phyloP scores from a whole-genome alignment of 2,888 invertebrate genomes.

The Glaucopsyche alexis region DNA sequence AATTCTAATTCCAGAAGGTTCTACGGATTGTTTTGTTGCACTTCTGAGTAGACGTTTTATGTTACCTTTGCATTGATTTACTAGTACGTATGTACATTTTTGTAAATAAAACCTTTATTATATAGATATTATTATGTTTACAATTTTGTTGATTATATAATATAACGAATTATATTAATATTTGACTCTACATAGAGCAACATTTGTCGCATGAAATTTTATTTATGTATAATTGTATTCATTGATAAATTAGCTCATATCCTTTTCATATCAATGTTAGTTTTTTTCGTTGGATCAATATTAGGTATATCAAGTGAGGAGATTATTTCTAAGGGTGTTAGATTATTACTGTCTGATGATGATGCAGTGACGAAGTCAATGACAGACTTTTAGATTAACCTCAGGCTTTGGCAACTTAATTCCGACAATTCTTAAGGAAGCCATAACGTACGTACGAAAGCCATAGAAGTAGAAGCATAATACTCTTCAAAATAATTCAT shows the following conservation, averaged over 20 bases:
- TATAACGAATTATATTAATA: too few species aligned
- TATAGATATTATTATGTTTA: too few species aligned
- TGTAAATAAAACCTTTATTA: neutral
- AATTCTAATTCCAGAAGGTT: constrained; percentile 29
- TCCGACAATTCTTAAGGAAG: neutral
- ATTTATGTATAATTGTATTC: too few species aligned
- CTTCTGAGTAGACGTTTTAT: neutral
- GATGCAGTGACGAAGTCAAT: neutral
- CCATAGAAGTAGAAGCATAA: neutral
- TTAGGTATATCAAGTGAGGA: neutral
- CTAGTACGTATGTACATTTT: neutral
- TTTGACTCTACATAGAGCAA: too few species aligned
- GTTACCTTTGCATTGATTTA: neutral
- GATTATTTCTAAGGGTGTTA: neutral
- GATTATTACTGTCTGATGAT: neutral
- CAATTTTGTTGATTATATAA: too few species aligned
- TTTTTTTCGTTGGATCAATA: neutral
- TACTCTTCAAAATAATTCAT: neutral
- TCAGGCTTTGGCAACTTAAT: neutral
- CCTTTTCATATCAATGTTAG: too few species aligned
- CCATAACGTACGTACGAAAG: constrained; percentile 2
- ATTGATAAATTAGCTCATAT: neutral
- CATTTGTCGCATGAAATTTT: too few species aligned
- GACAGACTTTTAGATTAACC: neutral
- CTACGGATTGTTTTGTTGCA: constrained; percentile 26